Base-by-base conservation (phyloP, 2,888 invertebrate species). In the Amiota minor region DNA sequence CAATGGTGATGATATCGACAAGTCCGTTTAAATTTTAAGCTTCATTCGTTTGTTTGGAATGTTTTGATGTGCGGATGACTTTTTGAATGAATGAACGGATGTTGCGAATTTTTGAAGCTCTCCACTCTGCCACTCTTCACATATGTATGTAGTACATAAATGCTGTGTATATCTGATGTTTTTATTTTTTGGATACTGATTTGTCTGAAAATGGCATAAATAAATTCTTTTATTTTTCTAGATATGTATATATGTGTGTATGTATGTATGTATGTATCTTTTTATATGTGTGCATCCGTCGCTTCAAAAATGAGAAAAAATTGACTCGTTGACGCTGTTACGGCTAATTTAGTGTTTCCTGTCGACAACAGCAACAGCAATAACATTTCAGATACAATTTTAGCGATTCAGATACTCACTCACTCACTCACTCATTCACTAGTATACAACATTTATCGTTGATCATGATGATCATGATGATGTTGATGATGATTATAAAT, bases 311-410 rank as follows among this genome's bases (percentile, higher is more conserved):
- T 35, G 35, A 35, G 35, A 35, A 35, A 77, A 84, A 84, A 83
- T 82, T 83, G 81, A 18, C 55, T 79, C 81, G 77, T 79, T 78
- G 77, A 75, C 81, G 55, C 55, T 70, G 23, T 73, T 81, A 80
- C 80, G 82, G 80, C 83, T 86, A 87, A 86, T 86, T 86, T 86
- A 86, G 82, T 84, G 80, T 78, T 86, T 86, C 86, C 86, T 86
- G 86, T 83, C 84, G 86, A 81, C 86, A 85, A 83, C 80, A 81
- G 77, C 81, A 79, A 53, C n/a, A 53, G 53, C 53, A 35, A 35
- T 6, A 35, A 35, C 35, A 35, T 35, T 35, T 35, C 35, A 35
- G 35, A 35, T 35, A 35, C 35, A 35, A 35, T 35, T 35, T 35
- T 3, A 35, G 35, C 35, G 35, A 35, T 35, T 35, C 35, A 35